Evolutionary conservation across 2,888 invertebrate genomes (phyloP).

Genomic region (Willowsia nigromaculata): DNA sequence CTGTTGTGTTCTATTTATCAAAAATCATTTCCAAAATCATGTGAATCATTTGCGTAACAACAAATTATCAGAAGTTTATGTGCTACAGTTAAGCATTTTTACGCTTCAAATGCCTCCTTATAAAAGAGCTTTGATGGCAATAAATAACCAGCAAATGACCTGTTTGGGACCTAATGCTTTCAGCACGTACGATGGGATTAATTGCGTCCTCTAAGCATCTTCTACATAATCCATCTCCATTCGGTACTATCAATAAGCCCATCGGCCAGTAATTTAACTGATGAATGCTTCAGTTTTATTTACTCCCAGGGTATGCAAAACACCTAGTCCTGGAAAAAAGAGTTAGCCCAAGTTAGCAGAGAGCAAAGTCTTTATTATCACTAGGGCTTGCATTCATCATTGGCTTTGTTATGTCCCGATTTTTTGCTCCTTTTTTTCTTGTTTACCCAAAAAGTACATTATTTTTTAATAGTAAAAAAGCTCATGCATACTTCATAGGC

Average conservation of each 20-base stretch:
- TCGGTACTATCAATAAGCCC: neutral
- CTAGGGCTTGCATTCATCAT: neutral
- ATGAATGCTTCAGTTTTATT: no score
- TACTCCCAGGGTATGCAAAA: neutral
- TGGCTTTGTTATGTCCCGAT: neutral
- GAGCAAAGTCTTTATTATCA: neutral
- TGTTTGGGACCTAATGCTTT: neutral
- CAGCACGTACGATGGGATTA: neutral
- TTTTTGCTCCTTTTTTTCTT: constrained; percentile 39
- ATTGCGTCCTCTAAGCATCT: neutral
- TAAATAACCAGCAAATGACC: constrained; percentile 15
- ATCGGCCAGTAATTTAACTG: no score
- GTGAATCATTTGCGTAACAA: neutral
- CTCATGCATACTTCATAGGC: constrained; percentile 47
- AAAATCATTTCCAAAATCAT: constrained; percentile 10
- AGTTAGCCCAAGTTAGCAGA: neutral
- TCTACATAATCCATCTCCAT: neutral
- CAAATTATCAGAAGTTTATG: neutral
- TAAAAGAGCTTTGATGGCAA: neutral
- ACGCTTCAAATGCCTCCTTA: neutral
- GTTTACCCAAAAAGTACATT: constrained; percentile 48
- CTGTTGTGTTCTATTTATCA: constrained; percentile 1
- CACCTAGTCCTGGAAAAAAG: neutral
- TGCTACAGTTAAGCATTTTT: neutral
- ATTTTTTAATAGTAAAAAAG: constrained; percentile 23